These are phyloP conservation scores for Drosophila repleta DNA, from an alignment of 1,140 invertebrate species.

Conservation along the genomic window DNA sequence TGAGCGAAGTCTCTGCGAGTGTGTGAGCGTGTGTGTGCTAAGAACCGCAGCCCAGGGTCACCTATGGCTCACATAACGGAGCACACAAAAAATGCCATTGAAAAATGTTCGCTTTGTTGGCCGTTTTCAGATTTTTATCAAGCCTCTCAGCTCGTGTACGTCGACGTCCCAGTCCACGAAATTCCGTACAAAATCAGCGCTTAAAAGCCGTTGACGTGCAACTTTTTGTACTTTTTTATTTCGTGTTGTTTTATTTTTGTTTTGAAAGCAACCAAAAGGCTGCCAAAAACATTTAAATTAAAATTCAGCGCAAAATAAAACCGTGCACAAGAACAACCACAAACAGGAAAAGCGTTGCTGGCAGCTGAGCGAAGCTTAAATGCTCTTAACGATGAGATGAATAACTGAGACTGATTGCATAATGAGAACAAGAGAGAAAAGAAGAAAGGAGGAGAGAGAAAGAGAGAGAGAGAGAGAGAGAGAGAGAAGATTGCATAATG, in stretches of 20 bases:
- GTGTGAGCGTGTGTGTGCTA: slow-evolving; percentile 13
- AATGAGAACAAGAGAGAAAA: no score
- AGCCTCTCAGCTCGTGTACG: slow-evolving; percentile 29
- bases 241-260: slow-evolving; percentile 4
- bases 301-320: slow-evolving; percentile 58
- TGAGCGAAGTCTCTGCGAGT: slow-evolving; percentile 6
- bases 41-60: slow-evolving; percentile 68
- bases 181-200: slow-evolving; percentile 62
- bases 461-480: no score
- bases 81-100: slow-evolving; percentile 59
- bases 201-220: slow-evolving; percentile 66
- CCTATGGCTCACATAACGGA: slow-evolving; percentile 44
- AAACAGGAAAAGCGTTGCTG: slow-evolving; percentile 6
- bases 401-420: not conserved
- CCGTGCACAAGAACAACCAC: slow-evolving; percentile 15
- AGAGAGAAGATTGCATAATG: no score
- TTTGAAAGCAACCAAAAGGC: slow-evolving; percentile 54
- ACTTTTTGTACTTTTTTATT: slow-evolving; percentile 26
- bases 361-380: not conserved
- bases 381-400: slow-evolving; percentile 18
- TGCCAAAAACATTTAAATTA: slow-evolving; percentile 82
- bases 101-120: slow-evolving; percentile 72
- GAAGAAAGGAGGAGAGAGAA: no score
- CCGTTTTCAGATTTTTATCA: slow-evolving; percentile 77
- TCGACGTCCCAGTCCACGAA: slow-evolving; percentile 1